Evolutionary conservation across 53 echinoderm and acorn worm species (phyloP).

Genomic region (Luidia sarsii): DNA sequence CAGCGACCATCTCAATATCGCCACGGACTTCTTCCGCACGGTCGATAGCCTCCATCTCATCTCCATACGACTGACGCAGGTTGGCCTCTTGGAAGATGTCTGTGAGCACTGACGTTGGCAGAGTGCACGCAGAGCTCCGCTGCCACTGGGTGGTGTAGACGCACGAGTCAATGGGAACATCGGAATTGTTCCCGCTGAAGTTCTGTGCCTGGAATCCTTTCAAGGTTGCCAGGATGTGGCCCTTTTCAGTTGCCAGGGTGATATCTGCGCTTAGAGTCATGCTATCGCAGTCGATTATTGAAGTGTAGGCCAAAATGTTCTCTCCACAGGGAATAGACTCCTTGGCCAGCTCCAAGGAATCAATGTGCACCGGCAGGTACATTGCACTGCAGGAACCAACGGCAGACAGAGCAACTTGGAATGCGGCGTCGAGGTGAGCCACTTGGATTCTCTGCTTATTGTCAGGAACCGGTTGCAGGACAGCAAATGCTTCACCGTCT

Average conservation of each 20-base stretch:
- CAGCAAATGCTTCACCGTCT: conserved; percentile 72
- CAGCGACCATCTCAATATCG: conserved; percentile 65
- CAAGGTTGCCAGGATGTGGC: conserved; percentile 59
- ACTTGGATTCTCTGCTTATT: conserved; percentile 85
- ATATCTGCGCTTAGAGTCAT: conserved; percentile 60
- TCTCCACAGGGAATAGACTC: conserved; percentile 59
- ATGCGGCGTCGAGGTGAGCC: conserved; percentile 76
- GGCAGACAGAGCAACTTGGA: conserved; percentile 70
- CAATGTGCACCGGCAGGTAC: conserved; percentile 61
- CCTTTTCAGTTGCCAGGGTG: conserved; percentile 39
- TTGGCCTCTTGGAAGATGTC: conserved; percentile 66
- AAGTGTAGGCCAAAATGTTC: conserved; percentile 63
- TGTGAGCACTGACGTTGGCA: conserved; percentile 61
- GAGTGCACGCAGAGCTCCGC: conserved; percentile 56
- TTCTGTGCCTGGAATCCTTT: conserved; percentile 68
- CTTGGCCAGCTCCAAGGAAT: conserved; percentile 67
- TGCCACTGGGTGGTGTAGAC: conserved; percentile 85
- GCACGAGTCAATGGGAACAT: conserved; percentile 67
- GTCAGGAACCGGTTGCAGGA: conserved; percentile 56
- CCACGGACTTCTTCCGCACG: conserved; percentile 56
- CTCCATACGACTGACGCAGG: conserved; percentile 23
- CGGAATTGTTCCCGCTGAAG: conserved; percentile 47
- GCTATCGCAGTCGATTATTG: conserved; percentile 74
- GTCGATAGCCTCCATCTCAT: conserved; percentile 61
- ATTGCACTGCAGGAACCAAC: conserved; percentile 58